Evolutionary conservation across 2,797 vertebrate genomes (phyloP).

Genomic region (Tadarida brasiliensis): DNA sequence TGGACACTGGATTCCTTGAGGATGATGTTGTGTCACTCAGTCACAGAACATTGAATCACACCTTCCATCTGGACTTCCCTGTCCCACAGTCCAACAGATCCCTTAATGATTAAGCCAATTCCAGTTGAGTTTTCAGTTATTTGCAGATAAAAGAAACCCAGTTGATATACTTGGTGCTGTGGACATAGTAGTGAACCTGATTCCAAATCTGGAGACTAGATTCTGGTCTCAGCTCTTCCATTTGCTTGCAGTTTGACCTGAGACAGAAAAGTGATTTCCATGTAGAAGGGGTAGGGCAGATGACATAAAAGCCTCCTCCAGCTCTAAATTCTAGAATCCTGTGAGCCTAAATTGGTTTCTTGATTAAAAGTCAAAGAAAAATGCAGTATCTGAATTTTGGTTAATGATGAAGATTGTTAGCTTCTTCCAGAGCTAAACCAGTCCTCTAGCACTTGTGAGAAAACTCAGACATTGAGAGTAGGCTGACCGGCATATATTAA

Average conservation of each 20-base stretch:
- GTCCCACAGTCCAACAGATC: background rate
- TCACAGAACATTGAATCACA: background rate
- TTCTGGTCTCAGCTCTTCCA: background rate
- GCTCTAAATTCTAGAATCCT: background rate
- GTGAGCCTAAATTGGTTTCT: background rate
- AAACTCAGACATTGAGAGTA: background rate
- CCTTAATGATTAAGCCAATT: background rate
- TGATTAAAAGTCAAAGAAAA: background rate
- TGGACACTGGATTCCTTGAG: background rate
- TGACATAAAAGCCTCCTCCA: background rate
- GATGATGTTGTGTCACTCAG: background rate
- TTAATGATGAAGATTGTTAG: background rate
- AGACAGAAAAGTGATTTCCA: background rate
- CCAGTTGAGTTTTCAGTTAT: slow-evolving; percentile 6
- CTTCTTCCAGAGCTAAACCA: background rate
- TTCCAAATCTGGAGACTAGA: background rate
- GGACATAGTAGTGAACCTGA: background rate
- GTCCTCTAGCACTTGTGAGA: background rate
- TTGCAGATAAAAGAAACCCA: background rate
- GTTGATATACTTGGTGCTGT: background rate
- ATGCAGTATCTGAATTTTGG: background rate
- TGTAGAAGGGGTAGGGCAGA: background rate
- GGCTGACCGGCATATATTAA: background rate
- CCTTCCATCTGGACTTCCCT: background rate
- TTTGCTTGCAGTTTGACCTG: slow-evolving; percentile 11